These are phyloP conservation scores for Emydoidea blandingii DNA, from an alignment of 2,797 vertebrate species.

Conservation along the genomic window DNA sequence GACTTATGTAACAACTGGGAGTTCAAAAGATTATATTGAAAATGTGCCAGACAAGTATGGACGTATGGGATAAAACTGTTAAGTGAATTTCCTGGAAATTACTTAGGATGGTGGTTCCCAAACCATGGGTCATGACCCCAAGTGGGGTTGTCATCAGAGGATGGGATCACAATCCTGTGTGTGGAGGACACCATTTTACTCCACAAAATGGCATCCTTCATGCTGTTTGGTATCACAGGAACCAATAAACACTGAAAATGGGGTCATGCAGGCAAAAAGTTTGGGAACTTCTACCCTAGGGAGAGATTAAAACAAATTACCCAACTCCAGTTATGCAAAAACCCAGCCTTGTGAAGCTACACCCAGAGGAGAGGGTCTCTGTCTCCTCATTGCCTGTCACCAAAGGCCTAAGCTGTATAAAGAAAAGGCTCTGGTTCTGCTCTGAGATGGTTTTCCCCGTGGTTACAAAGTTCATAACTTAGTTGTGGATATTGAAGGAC, in stretches of 20 bases:
- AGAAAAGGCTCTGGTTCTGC: neutral
- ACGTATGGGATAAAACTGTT: neutral
- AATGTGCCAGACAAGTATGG: neutral
- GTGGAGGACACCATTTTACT: neutral
- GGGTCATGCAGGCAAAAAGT: neutral
- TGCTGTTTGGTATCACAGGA: neutral
- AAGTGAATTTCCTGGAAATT: neutral
- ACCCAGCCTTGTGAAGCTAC: neutral
- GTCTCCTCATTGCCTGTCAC: neutral
- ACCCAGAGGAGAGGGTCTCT: neutral
- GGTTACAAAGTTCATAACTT: neutral
- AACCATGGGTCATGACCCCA: neutral
- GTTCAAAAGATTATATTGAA: neutral
- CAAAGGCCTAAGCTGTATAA: neutral
- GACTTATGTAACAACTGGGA: neutral
- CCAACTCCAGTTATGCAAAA: neutral
- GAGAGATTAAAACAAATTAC: neutral
- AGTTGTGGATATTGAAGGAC: too few relatives aligned
- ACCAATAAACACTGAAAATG: neutral
- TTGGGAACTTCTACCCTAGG: neutral
- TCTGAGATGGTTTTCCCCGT: neutral
- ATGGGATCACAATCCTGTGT: neutral
- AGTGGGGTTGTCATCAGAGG: neutral
- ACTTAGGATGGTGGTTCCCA: neutral
- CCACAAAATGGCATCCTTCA: neutral